A percentile compares a stretch with the other conserved stretches of the same genome.
Conservation (phyloP, 2,888 invertebrate genomes). For the Heterodera filipjevi region DNA sequence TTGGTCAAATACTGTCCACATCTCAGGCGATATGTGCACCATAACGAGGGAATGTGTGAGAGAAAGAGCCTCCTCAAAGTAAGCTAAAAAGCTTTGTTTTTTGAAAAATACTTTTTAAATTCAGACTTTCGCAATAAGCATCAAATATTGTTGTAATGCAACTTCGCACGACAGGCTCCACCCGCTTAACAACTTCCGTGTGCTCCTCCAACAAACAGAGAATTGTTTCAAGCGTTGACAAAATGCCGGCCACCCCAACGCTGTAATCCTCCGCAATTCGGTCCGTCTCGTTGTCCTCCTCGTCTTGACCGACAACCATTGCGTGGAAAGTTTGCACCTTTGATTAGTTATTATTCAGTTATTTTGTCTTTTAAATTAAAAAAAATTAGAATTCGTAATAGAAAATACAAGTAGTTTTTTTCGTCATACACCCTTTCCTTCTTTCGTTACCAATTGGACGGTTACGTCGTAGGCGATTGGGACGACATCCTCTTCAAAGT, state of each 20-base stretch:
- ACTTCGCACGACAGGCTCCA: slow-evolving; percentile 88
- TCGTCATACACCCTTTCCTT: too few species aligned
- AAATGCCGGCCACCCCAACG: slow-evolving; percentile 86
- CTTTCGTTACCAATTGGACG: slow-evolving; percentile 76
- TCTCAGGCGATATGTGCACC: slow-evolving; percentile 83
- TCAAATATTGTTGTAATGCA: slow-evolving; percentile 74
- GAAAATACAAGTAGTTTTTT: too few species aligned
- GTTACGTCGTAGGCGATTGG: slow-evolving; percentile 89
- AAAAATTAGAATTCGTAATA: too few species aligned
- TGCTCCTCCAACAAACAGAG: slow-evolving; percentile 67
- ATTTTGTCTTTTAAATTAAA: neutral
- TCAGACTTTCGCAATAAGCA: slow-evolving; percentile 39
- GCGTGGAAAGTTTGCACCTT: slow-evolving; percentile 44
- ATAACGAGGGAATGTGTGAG: slow-evolving; percentile 88
- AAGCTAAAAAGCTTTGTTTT: slow-evolving; percentile 76
- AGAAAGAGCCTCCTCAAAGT: slow-evolving; percentile 93
- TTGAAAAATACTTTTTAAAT: neutral
- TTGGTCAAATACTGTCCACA: slow-evolving; percentile 87
- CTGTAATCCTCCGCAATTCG: slow-evolving; percentile 72
- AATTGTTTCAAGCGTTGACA: slow-evolving; percentile 93
- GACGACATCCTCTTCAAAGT: slow-evolving; percentile 59
- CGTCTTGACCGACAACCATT: slow-evolving; percentile 29
- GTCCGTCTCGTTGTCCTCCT: slow-evolving; percentile 74
- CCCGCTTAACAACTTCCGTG: slow-evolving; percentile 77
- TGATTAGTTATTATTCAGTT: neutral